phyloP scores from a whole-genome alignment of 2,888 invertebrate genomes.

The Psylliodes chrysocephalus region DNA sequence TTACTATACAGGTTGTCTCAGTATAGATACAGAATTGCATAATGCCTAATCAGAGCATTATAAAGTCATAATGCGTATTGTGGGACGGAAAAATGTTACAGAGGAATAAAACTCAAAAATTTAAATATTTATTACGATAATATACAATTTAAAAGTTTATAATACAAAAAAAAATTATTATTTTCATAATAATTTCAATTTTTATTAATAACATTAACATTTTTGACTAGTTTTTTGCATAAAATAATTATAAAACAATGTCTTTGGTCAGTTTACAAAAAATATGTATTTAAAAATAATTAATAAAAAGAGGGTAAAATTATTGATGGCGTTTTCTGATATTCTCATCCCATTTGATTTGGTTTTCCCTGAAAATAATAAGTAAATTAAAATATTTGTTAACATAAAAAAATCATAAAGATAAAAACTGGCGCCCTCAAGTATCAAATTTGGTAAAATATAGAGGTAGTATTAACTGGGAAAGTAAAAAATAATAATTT shows the following conservation, averaged over 20 bases:
- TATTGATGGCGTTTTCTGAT: conserved; percentile 1
- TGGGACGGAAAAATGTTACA: no score
- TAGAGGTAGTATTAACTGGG: neutral
- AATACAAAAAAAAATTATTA: no score
- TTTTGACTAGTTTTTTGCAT: neutral
- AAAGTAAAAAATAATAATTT: neutral
- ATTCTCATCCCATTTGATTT: conserved; percentile 42
- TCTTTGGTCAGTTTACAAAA: conserved; percentile 35
- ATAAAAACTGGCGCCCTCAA: neutral
- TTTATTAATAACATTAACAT: no score
- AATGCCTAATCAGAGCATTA: no score
- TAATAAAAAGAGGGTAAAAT: conserved; percentile 21
- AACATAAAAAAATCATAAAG: neutral
- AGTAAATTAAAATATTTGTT: conserved; percentile 17
- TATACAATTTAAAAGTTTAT: no score
- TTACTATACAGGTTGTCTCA: neutral
- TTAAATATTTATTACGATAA: no score
- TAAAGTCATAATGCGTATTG: no score
- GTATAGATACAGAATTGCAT: no score
- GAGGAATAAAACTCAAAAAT: no score
- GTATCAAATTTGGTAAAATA: no score
- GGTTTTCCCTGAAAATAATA: conserved; percentile 49
- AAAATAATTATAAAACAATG: no score
- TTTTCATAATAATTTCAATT: no score
- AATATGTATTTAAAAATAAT: conserved; percentile 31